Conservation (phyloP, 2,797 vertebrate species). For the Smutsia temminckii region DNA sequence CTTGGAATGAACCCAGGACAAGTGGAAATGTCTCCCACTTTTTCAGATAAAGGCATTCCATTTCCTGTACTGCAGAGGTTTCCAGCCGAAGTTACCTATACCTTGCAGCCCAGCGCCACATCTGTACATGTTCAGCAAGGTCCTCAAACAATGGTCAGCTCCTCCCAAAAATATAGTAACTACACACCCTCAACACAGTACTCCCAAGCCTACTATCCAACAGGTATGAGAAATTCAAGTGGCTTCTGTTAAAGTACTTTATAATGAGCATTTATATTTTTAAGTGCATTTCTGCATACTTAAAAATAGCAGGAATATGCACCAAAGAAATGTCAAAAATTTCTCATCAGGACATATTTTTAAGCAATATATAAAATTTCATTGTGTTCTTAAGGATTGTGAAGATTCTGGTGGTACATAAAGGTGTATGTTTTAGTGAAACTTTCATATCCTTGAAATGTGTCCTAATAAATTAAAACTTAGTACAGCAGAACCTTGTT, state of each 20-base stretch:
- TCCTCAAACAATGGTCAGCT: slow-evolving; percentile 70
- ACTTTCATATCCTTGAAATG: slow-evolving; percentile 45
- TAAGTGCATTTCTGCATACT: not conserved
- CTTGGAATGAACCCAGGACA: slow-evolving; percentile 80
- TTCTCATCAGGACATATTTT: not conserved
- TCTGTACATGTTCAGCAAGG: slow-evolving; percentile 81
- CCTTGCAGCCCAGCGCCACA: slow-evolving; percentile 77
- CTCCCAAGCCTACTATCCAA: slow-evolving; percentile 82
- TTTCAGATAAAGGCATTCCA: slow-evolving; percentile 81
- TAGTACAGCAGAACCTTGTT: slow-evolving; percentile 15
- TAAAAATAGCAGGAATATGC: slow-evolving; percentile 45
- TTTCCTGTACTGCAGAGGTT: slow-evolving; percentile 79
- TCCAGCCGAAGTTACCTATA: slow-evolving; percentile 79
- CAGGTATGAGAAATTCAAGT: slow-evolving; percentile 84
- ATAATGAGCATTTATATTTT: slow-evolving; percentile 49
- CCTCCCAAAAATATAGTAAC: slow-evolving; percentile 77
- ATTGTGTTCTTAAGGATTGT: slow-evolving; percentile 21
- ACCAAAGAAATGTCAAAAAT: not conserved
- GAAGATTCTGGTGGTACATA: slow-evolving; percentile 20
- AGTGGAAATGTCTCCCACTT: slow-evolving; percentile 77
- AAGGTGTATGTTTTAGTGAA: slow-evolving; percentile 41
- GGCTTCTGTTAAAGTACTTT: slow-evolving; percentile 56
- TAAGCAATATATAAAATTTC: slow-evolving; percentile 27
- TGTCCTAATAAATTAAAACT: slow-evolving; percentile 34
- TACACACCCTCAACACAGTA: slow-evolving; percentile 80